Conservation (phyloP, 1,140 invertebrate genomes). For the Goniozus legneri region DNA sequence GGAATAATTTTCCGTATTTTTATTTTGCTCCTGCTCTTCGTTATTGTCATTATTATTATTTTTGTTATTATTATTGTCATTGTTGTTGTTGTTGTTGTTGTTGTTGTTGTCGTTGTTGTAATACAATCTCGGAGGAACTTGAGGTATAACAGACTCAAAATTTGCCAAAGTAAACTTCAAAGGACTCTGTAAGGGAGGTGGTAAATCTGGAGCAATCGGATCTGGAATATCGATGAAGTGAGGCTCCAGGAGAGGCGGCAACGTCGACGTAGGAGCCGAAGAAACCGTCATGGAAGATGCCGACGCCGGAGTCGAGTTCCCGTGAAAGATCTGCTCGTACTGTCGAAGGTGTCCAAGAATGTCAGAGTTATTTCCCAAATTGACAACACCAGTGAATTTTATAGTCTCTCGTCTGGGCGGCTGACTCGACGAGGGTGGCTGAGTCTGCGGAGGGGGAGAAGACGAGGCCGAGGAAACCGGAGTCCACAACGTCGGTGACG, state of each 20-base stretch:
- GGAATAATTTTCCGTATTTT: conserved; percentile 27
- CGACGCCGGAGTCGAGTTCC: conserved; percentile 7
- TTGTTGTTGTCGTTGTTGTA: no score
- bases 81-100: no score
- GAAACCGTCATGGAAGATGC: background rate
- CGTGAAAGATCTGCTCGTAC: conserved; percentile 47
- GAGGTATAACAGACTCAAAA: no score
- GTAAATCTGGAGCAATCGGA: conserved; percentile 26
- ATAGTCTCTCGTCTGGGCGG: conserved; percentile 34
- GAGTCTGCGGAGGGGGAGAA: background rate
- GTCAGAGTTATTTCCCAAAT: conserved; percentile 46
- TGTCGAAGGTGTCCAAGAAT: conserved; percentile 38
- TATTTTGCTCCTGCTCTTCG: conserved; percentile 24
- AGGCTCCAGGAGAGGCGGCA: conserved; percentile 12
- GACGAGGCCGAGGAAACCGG: background rate
- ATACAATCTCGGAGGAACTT: no score
- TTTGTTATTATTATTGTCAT: no score
- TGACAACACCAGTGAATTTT: conserved; percentile 46
- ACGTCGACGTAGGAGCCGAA: background rate
- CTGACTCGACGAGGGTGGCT: conserved; percentile 9
- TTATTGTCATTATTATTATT: no score
- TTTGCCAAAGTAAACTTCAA: background rate
- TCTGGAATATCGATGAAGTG: conserved; percentile 27
- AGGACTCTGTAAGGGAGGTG: conserved; percentile 19
- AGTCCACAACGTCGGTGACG: no score